phyloP scores from a whole-genome alignment of 2,797 vertebrate species.

The Gallinago nigripennis region DNA sequence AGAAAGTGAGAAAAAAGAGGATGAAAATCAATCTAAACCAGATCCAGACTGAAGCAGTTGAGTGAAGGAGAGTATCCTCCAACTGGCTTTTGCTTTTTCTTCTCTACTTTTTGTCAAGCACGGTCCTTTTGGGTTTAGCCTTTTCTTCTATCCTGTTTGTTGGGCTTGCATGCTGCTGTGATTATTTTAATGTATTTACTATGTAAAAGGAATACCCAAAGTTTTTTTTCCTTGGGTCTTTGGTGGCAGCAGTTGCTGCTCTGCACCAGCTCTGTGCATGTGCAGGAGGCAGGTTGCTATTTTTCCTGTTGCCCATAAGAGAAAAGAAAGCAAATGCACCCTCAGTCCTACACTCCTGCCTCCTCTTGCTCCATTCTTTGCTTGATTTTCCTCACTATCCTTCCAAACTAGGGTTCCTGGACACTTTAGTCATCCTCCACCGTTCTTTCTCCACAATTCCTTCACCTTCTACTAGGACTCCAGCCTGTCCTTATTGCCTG shows the following conservation, averaged over 20 bases:
- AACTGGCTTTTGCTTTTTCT: not conserved
- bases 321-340: not conserved
- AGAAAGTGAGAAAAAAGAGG: not conserved
- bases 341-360: not conserved
- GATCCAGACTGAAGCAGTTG: not conserved
- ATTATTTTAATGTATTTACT: not conserved
- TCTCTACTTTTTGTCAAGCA: not conserved
- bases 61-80: not conserved
- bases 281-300: not conserved
- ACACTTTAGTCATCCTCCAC: not conserved
- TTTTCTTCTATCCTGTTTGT: not conserved
- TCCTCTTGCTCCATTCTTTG: not conserved
- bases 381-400: not conserved
- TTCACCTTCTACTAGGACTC: not conserved
- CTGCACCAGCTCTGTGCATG: not conserved
- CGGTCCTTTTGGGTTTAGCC: not conserved
- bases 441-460: not conserved
- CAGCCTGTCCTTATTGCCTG: not conserved
- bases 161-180: not conserved
- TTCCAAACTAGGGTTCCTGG: not conserved
- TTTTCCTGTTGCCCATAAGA: not conserved
- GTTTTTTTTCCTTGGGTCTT: not conserved
- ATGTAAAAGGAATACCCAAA: not conserved
- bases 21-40: not conserved
- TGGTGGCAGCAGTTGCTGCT: not conserved